Conservation (phyloP, 2,888 invertebrate genomes). For the Dorcus hopei region DNA sequence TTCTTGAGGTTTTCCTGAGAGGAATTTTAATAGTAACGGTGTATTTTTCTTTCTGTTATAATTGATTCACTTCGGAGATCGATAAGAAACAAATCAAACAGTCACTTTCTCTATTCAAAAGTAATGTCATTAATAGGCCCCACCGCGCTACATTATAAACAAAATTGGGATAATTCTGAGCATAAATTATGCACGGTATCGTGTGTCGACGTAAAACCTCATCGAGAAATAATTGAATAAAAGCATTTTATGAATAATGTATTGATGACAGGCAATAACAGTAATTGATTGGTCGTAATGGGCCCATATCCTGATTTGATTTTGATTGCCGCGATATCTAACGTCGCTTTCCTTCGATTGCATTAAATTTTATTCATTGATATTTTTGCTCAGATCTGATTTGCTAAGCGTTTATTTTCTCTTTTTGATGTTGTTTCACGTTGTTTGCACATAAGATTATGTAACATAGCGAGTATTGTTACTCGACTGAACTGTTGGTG, state of each 20-base stretch:
- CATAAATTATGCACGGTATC: background rate
- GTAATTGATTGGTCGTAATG: constrained; percentile 2
- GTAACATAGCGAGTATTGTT: too few relatives aligned
- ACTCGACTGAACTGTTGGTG: too few relatives aligned
- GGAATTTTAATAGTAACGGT: too few relatives aligned
- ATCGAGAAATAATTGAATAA: constrained; percentile 2
- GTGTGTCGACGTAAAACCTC: background rate
- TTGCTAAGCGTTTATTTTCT: too few relatives aligned
- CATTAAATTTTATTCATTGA: background rate
- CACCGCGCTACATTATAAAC: too few relatives aligned
- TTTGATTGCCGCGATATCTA: background rate
- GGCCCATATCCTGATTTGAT: background rate
- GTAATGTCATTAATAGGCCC: too few relatives aligned
- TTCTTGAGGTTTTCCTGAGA: too few relatives aligned
- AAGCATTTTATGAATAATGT: constrained; percentile 1
- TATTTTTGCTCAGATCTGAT: background rate
- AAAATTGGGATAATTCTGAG: background rate
- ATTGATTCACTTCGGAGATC: too few relatives aligned
- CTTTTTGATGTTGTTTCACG: background rate
- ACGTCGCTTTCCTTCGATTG: background rate
- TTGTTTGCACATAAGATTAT: too few relatives aligned
- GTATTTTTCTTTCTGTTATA: too few relatives aligned
- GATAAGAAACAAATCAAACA: too few relatives aligned
- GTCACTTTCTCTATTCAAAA: too few relatives aligned
- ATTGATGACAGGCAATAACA: background rate